Percentiles rank a stretch among this genome's conserved stretches.
phyloP scores from a whole-genome alignment of 1,140 invertebrate species.

The Pogonomyrmex californicus region DNA sequence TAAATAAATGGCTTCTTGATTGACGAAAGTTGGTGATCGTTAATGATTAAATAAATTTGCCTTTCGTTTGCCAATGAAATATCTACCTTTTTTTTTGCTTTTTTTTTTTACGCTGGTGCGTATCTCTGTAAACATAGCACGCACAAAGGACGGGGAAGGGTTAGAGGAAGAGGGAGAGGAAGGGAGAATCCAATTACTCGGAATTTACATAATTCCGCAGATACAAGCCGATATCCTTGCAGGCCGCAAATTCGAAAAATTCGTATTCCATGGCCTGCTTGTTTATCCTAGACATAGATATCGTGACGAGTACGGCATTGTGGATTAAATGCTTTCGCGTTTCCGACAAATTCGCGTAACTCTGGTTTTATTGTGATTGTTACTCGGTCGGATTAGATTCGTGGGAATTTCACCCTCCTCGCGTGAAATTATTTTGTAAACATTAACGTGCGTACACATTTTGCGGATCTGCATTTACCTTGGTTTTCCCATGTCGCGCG shows the following conservation, averaged over 20 bases:
- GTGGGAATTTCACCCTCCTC: background rate
- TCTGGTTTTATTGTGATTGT: constrained; percentile 31
- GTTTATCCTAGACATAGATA: constrained; percentile 68
- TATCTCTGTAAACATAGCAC: constrained; percentile 19
- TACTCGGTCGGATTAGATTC: constrained; percentile 38
- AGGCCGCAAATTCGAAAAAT: constrained; percentile 69
- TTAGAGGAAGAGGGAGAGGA: background rate
- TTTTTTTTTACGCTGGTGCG: background rate
- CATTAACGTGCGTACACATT: background rate
- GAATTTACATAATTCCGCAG: constrained; percentile 72
- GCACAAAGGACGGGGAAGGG: background rate
- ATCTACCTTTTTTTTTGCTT: no score
- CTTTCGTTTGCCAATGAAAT: background rate
- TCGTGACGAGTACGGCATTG: constrained; percentile 45
- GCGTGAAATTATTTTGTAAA: constrained; percentile 22
- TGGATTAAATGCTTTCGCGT: constrained; percentile 60
- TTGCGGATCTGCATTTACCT: background rate
- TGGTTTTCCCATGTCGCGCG: no score
- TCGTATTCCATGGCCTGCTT: constrained; percentile 67
- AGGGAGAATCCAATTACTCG: constrained; percentile 67
- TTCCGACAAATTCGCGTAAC: constrained; percentile 47
- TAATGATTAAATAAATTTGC: background rate
- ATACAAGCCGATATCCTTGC: constrained; percentile 60
- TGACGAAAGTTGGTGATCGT: background rate
- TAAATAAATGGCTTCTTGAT: background rate